These are phyloP conservation scores for Catostylus mosaicus DNA, from an alignment of 30 jellyfish, hydroid and myxozoan genomes.

Conservation along the genomic window DNA sequence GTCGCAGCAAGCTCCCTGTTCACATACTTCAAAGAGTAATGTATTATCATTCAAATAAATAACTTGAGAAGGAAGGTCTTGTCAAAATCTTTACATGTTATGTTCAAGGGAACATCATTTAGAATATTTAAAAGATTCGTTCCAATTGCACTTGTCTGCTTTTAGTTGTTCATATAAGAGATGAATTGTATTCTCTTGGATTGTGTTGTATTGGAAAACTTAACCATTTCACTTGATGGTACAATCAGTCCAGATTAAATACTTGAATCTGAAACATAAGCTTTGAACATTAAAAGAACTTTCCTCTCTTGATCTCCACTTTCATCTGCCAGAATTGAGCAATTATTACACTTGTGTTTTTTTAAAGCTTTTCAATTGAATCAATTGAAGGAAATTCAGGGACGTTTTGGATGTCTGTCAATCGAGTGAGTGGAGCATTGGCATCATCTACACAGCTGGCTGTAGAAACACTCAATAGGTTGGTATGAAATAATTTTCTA, in stretches of 20 bases:
- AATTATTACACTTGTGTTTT: conserved; percentile 16
- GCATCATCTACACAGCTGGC: conserved; percentile 21
- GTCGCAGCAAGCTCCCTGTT: conserved; percentile 21
- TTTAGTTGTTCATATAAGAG: not conserved
- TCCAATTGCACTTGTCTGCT: conserved; percentile 34
- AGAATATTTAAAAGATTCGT: not conserved
- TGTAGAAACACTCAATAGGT: conserved; percentile 6
- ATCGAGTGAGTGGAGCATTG: conserved; percentile 1
- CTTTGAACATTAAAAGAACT: conserved; percentile 24
- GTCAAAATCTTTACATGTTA: conserved; percentile 3
- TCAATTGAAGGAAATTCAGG: conserved; percentile 30
- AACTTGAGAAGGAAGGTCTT: conserved; percentile 34
- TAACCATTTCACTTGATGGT: conserved; percentile 18
- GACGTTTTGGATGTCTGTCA: not conserved
- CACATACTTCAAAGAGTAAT: conserved; percentile 23
- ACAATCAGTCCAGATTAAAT: conserved; percentile 25
- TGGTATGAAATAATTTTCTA: conserved; percentile 52
- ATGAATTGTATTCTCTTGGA: conserved; percentile 13
- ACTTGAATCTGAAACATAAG: conserved; percentile 36
- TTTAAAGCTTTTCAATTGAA: conserved; percentile 2
- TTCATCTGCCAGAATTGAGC: conserved; percentile 30
- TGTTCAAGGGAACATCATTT: not conserved
- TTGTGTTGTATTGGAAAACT: not conserved
- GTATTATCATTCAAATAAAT: conserved; percentile 19
- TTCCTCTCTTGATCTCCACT: conserved; percentile 2